phyloP scores from a whole-genome alignment of 1,140 invertebrate species.

The Himalopsyche phryganea region DNA sequence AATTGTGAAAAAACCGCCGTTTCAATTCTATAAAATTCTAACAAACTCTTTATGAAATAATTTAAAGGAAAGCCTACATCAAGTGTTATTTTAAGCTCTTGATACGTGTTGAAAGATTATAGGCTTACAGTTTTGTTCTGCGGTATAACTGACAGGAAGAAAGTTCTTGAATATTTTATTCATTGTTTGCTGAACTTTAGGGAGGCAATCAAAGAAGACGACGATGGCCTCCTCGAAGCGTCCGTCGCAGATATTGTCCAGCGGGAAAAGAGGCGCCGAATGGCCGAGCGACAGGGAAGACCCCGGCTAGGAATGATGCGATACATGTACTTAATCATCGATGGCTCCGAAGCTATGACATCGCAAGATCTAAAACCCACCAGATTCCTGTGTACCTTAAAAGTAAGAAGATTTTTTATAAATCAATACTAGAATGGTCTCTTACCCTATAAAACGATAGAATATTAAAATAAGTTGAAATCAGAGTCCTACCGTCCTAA shows the following conservation, averaged over 20 bases:
- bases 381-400: slow-evolving; percentile 82
- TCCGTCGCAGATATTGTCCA: slow-evolving; percentile 88
- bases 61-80: not conserved
- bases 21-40: not conserved
- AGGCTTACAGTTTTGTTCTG: too few species aligned
- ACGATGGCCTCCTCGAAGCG: slow-evolving; percentile 84
- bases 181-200: too few species aligned
- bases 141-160: too few species aligned
- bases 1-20: not conserved
- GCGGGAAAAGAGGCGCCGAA: slow-evolving; percentile 74
- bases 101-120: not conserved
- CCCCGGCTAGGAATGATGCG: slow-evolving; percentile 94
- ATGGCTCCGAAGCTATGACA: slow-evolving; percentile 90
- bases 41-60: not conserved
- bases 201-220: slow-evolving; percentile 96
- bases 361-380: slow-evolving; percentile 94
- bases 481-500: too few species aligned
- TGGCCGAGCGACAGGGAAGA: slow-evolving; percentile 69
- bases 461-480: too few species aligned
- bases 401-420: slow-evolving; percentile 56
- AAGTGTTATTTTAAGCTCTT: not conserved
- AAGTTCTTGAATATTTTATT: too few species aligned
- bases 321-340: slow-evolving; percentile 87
- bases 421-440: too few species aligned
- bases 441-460: too few species aligned